These are phyloP conservation scores for Neocrepidodera transversa DNA, from an alignment of 2,888 invertebrate genomes.

Conservation along the genomic window DNA sequence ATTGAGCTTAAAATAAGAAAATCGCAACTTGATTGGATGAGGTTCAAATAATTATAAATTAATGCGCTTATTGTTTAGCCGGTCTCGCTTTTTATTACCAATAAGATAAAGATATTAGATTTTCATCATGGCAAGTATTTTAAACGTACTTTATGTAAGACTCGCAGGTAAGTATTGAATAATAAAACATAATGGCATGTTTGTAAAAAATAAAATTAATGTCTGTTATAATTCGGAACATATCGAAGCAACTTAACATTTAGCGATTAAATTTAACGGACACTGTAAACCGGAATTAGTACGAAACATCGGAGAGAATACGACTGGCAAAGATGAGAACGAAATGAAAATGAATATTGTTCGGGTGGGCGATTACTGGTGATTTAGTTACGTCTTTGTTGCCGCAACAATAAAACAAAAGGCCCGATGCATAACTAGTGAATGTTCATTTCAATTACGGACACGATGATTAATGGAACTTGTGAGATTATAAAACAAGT, in stretches of 20 bases:
- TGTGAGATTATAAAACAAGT: not conserved
- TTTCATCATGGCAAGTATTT: too few species aligned
- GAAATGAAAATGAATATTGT: slow-evolving; percentile 20
- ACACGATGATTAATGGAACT: slow-evolving; percentile 14
- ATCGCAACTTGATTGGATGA: too few species aligned
- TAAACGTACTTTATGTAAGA: too few species aligned
- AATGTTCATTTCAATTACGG: slow-evolving; percentile 24
- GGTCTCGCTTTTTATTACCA: too few species aligned
- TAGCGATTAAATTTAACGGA: not conserved
- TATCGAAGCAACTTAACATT: not conserved
- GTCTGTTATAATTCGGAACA: too few species aligned
- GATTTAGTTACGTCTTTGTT: slow-evolving; percentile 21
- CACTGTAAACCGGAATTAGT: not conserved
- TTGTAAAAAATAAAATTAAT: too few species aligned
- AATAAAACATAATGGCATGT: too few species aligned
- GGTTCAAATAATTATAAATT: too few species aligned
- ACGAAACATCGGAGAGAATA: not conserved
- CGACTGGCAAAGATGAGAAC: not conserved
- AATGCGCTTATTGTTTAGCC: too few species aligned
- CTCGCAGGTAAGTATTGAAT: too few species aligned
- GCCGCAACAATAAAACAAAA: slow-evolving; percentile 21
- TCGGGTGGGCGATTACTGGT: slow-evolving; percentile 9
- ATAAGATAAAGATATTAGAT: too few species aligned
- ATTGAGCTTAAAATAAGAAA: too few species aligned
- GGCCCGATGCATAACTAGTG: slow-evolving; percentile 8